Percentiles rank a stretch among this genome's conserved stretches.
Evolutionary conservation across 2,113 vertebrate species (phyloP).

Genomic region (Columba livia): DNA sequence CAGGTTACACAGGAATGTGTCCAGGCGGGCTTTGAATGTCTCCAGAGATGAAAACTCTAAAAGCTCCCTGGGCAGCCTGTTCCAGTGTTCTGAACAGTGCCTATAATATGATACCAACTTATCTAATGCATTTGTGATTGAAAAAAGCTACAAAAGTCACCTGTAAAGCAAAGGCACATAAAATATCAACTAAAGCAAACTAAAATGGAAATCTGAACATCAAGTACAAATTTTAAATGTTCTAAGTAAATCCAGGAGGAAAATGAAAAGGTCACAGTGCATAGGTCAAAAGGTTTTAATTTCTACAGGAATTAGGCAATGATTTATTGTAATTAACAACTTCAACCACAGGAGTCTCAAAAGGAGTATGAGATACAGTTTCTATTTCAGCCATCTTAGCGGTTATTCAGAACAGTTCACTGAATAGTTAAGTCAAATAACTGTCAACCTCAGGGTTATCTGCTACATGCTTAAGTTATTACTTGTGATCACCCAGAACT

Average conservation of each 20-base stretch:
- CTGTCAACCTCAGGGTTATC: neutral
- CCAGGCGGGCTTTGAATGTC: no score
- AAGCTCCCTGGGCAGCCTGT: no score
- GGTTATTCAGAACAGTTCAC: neutral
- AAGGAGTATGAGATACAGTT: neutral
- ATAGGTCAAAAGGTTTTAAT: neutral
- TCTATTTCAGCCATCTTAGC: neutral
- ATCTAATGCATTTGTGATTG: neutral
- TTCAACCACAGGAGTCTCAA: neutral
- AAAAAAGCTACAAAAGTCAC: neutral
- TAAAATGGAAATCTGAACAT: neutral
- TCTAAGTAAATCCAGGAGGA: neutral
- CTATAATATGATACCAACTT: neutral
- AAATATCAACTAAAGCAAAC: neutral
- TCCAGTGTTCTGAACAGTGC: no score
- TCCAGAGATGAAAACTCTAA: no score
- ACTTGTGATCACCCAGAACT: neutral
- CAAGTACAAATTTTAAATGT: neutral
- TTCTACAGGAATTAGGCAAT: neutral
- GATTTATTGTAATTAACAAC: neutral
- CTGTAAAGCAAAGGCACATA: neutral
- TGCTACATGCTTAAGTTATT: neutral
- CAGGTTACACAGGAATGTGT: no score
- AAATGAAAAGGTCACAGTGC: neutral
- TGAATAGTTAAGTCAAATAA: neutral